phyloP scores from a whole-genome alignment of 2,888 invertebrate species.

The Phlogophora meticulosa region DNA sequence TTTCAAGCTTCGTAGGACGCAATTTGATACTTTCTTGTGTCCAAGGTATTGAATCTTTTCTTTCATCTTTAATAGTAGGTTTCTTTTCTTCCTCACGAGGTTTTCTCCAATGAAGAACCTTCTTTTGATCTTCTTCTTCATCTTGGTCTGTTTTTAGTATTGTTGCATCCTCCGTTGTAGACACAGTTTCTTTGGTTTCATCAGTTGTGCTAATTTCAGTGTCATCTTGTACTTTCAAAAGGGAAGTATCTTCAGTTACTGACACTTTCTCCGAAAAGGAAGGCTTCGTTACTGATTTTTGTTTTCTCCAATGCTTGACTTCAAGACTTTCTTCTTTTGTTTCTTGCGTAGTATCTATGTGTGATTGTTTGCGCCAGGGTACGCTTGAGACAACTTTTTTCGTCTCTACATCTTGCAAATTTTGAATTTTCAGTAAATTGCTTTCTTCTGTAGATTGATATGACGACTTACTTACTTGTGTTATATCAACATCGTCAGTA shows the following conservation, averaged over 20 bases:
- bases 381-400: constrained; percentile 72
- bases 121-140: constrained; percentile 53
- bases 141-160: constrained; percentile 34
- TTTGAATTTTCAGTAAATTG: constrained; percentile 81
- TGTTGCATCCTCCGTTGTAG: constrained; percentile 45
- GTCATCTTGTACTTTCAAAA: constrained; percentile 63
- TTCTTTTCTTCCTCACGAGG: constrained; percentile 64
- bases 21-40: constrained; percentile 92
- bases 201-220: constrained; percentile 57
- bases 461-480: constrained; percentile 68
- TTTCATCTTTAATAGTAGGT: constrained; percentile 67
- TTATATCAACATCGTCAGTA: constrained; percentile 67
- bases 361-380: constrained; percentile 82
- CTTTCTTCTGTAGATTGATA: constrained; percentile 84
- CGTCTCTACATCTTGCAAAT: constrained; percentile 77
- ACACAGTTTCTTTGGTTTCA: constrained; percentile 42
- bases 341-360: constrained; percentile 60
- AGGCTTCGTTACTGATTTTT: constrained; percentile 55
- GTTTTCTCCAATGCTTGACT: constrained; percentile 76
- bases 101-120: constrained; percentile 60
- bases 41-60: constrained; percentile 86
- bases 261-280: constrained; percentile 60
- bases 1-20: constrained; percentile 91
- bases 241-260: constrained; percentile 66
- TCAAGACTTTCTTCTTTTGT: constrained; percentile 67